Evolutionary conservation across 2,797 vertebrate species (phyloP), one percentile per base, ranked within the genome.

Genomic region (Sarcophilus harrisii): DNA sequence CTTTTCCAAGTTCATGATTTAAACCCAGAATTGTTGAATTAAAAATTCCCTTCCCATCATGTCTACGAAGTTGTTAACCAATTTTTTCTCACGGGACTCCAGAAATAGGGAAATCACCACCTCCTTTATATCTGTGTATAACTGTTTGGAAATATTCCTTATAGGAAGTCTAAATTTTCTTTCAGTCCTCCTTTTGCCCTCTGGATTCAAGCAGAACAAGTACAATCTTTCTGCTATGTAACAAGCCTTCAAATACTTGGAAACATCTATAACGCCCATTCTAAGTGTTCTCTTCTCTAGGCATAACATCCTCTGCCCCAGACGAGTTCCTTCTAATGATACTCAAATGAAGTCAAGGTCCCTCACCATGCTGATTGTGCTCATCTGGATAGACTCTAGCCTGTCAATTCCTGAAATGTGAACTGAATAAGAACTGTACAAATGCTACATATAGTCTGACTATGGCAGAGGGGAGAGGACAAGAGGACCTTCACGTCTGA

Each of bases 1-100:
- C 58, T 87, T 95, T n/a, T 93, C 54, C 49, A 58, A 90, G 62
- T 91, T 90, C 60, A 91, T 18, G 92, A 21, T 59, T 91, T 94
- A 92, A 96, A 94, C 28, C 91, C 58, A 91, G 95, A 95, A 92
- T 58, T 73, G 16, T 1, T n/a, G 13, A 81, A 81, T 55, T 45
- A 81, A 81, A 81, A 45, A 81, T 10, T 73, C 66, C n/a, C n/a
- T 81, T 24, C 66, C 18, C 18, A 73, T 73, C 18, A 73, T 38
- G 38, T n/a, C 6, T 8, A 81, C 8, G 18, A 81, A 21, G 38
- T 81, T 32, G 18, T 45, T 81, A 81, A 38, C n/a, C 66, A 87
- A 5, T 38, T 24, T 87, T 27, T 87, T 49, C 21, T 45, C 27
- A 2, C 49, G 87, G 73, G 27, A 87, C 12, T 87, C 38, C 38